Evolutionary conservation across 2,888 invertebrate species (phyloP).

Genomic region (Drosophila melanosoma): DNA sequence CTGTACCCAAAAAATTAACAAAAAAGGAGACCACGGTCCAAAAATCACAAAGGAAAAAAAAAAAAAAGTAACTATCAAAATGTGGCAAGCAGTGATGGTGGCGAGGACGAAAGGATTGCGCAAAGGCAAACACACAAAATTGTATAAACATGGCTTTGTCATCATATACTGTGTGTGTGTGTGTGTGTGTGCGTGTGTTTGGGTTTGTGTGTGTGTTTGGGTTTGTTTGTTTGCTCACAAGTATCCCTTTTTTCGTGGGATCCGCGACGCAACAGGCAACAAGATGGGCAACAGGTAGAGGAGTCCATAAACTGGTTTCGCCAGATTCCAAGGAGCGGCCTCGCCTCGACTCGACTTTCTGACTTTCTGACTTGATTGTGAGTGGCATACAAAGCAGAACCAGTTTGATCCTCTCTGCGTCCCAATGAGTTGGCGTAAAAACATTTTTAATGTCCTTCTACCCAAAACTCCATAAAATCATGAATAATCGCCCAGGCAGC

Average conservation of each 20-base stretch:
- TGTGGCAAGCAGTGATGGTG: constrained; percentile 42
- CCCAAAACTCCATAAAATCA: constrained; percentile 77
- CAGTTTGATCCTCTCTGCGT: constrained; percentile 72
- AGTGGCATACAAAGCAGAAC: constrained; percentile 77
- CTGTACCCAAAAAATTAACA: constrained; percentile 55
- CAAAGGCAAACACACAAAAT: constrained; percentile 52
- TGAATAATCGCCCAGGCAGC: constrained; percentile 68
- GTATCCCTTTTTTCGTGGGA: constrained; percentile 79
- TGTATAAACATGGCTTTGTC: constrained; percentile 69
- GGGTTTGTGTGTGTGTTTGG: constrained; percentile 42
- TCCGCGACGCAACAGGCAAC: constrained; percentile 56
- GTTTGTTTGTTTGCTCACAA: constrained; percentile 46
- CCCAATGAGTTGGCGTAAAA: constrained; percentile 78
- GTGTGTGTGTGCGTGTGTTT: constrained; percentile 10
- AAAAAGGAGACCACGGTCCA: constrained; percentile 21
- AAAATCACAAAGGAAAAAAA: constrained; percentile 19
- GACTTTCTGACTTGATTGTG: constrained; percentile 48
- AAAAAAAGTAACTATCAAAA: constrained; percentile 50
- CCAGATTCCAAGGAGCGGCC: constrained; percentile 70
- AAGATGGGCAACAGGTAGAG: constrained; percentile 54
- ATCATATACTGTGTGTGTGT: constrained; percentile 9
- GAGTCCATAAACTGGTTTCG: constrained; percentile 65
- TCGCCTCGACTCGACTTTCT: constrained; percentile 40
- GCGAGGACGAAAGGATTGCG: constrained; percentile 78
- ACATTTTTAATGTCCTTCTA: constrained; percentile 80